Base-by-base conservation (phyloP, 2,797 vertebrate species). In the Gallinago solitaria region DNA sequence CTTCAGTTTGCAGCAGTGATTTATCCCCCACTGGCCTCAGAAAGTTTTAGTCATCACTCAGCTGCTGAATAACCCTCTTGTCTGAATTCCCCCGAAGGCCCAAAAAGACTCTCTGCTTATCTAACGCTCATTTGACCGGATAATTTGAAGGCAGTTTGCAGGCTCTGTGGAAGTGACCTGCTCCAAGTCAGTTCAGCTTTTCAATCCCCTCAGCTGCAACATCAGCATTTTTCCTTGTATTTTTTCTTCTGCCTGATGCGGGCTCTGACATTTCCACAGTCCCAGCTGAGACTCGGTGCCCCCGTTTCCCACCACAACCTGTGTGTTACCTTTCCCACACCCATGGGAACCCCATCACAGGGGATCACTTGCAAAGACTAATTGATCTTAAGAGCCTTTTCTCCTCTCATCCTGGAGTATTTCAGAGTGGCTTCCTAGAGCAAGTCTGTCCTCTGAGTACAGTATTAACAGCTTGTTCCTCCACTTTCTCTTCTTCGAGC, bases 21-120 rank as follows among this genome's bases (percentile, higher is more conserved):
- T 97, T 94, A 79, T 94, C 74, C 53, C 45, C 81, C 84, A 91
- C 69, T 67, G 68, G 79, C 89, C 59, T 87, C 92, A 70, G 84
- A 87, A 94, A 76, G 74, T 83, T 89, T 95, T 69, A 92, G 59
- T 95, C 78, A 92, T 95, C 90, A 80, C 77, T 54, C 78, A 84
- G 95, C 86, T 95, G 83, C 88, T 95, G 91, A 95, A 95, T 87
- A 83, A 81, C 81, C 37, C 91, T 89, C 87, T 95, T 93, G 94
- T 94, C 54, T 91, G 65, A 91, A 71, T 95, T 95, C 37, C 85
- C 65, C 91, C 1, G 21, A 60, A 95, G 93, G 94, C 93, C 65
- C 82, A 5, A 16, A 81, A 82, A 61, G 82, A 47, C 76, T 61
- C 35, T 89, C 64, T 90, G 93, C 94, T 96, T 94, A 96, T 91